phyloP scores from a whole-genome alignment of 2,888 invertebrate species.

The Anoplius nigerrimus region DNA sequence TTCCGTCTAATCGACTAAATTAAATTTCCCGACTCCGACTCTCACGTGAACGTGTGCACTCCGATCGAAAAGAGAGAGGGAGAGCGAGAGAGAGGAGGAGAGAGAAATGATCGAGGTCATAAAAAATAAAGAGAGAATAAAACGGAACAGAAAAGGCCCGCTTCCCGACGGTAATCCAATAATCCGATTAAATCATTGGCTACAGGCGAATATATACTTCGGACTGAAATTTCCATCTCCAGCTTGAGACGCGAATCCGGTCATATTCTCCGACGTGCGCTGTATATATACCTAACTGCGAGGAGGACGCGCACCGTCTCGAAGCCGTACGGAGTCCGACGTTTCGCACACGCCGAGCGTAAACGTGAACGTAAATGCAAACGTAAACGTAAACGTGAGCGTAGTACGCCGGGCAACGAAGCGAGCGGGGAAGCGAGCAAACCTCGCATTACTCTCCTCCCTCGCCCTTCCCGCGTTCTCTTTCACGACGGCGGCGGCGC shows the following conservation, averaged over 20 bases:
- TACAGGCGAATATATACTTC: conserved; percentile 21
- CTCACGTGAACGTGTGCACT: conserved; percentile 32
- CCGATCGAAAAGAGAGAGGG: too few species aligned
- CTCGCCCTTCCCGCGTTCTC: conserved; percentile 15
- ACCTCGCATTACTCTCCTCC: background rate
- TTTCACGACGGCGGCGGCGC: conserved; percentile 9
- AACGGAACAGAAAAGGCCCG: conserved; percentile 21
- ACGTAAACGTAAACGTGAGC: too few species aligned
- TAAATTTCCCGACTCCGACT: conserved; percentile 26
- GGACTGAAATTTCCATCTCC: conserved; percentile 45
- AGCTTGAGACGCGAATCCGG: conserved; percentile 14
- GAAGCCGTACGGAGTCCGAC: too few species aligned
- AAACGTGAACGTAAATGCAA: too few species aligned
- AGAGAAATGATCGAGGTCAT: conserved; percentile 35
- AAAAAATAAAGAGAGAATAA: too few species aligned
- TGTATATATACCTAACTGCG: too few species aligned
- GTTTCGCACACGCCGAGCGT: too few species aligned
- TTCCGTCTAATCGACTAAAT: conserved; percentile 26
- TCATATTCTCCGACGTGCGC: background rate
- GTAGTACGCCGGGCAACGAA: too few species aligned
- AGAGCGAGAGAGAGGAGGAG: background rate
- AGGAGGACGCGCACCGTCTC: background rate
- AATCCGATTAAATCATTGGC: conserved; percentile 9
- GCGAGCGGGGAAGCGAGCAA: too few species aligned
- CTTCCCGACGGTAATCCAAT: conserved; percentile 14